Percentiles rank a stretch among this genome's conserved stretches.
Conservation (phyloP, 2,888 invertebrate species). For the Dynastes maya region DNA sequence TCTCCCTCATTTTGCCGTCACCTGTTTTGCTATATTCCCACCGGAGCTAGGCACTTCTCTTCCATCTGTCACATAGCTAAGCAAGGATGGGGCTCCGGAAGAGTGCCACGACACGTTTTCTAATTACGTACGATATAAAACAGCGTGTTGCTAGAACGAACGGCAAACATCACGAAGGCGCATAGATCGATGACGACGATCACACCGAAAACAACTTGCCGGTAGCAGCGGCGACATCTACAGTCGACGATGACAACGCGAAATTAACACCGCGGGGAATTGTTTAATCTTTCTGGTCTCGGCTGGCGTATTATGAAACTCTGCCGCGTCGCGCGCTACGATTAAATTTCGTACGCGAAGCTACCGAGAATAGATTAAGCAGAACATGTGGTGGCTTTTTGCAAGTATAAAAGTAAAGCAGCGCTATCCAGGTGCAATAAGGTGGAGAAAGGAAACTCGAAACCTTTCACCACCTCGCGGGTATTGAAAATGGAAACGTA, state of each 20-base stretch:
- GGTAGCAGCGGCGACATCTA: conserved; percentile 6
- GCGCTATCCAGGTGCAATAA: too few relatives aligned
- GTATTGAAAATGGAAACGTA: too few relatives aligned
- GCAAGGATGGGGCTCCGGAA: background rate
- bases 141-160: background rate
- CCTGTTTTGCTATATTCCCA: background rate
- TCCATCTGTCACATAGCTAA: background rate
- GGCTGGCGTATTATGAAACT: background rate
- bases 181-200: background rate
- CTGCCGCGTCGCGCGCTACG: too few relatives aligned
- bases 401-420: background rate
- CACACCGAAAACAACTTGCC: background rate
- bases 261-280: conserved; percentile 37
- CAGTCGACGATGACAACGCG: conserved; percentile 5
- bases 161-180: background rate
- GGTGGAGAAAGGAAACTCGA: too few relatives aligned
- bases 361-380: too few relatives aligned
- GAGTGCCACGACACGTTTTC: background rate
- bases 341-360: too few relatives aligned
- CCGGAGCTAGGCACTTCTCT: background rate
- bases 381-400: background rate
- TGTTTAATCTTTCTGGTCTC: conserved; percentile 15
- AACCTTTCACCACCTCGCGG: too few relatives aligned
- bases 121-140: conserved; percentile 29
- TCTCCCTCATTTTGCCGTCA: background rate